Conservation (phyloP, 2,113 vertebrate genomes). For the Heloderma charlesbogerti region DNA sequence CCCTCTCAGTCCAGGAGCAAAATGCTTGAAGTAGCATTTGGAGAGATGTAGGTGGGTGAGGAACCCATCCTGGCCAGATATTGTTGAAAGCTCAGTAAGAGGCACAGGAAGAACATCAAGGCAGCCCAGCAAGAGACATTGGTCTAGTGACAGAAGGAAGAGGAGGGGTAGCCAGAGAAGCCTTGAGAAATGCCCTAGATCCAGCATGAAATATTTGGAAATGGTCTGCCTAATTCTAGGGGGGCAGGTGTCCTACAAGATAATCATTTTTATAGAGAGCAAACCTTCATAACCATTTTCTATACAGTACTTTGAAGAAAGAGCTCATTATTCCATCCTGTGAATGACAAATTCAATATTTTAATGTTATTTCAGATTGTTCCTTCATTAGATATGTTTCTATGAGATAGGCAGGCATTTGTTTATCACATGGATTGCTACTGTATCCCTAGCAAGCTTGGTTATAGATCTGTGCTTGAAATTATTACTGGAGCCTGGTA, state of each 20-base stretch:
- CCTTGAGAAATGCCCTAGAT: neutral
- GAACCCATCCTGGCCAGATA: neutral
- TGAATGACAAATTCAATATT: neutral
- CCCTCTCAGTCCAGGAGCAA: neutral
- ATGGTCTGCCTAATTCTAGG: neutral
- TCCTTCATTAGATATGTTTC: neutral
- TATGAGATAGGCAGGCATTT: neutral
- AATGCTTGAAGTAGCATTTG: neutral
- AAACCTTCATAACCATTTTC: neutral
- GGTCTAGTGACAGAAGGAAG: no score
- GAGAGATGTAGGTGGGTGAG: neutral
- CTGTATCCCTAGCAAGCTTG: neutral
- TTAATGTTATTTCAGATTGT: neutral
- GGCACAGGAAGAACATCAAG: neutral
- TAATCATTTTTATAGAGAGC: neutral
- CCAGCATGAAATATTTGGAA: neutral
- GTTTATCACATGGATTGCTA: neutral
- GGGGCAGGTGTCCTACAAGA: neutral
- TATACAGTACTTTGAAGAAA: neutral
- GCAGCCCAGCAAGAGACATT: neutral
- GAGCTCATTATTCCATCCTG: neutral
- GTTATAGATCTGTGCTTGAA: neutral
- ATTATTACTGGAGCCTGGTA: neutral
- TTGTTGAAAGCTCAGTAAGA: neutral
- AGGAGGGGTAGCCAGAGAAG: neutral